Percentiles rank a stretch among this genome's conserved stretches.
phyloP scores from a whole-genome alignment of 2,113 vertebrate genomes.

The Microtus ochrogaster region DNA sequence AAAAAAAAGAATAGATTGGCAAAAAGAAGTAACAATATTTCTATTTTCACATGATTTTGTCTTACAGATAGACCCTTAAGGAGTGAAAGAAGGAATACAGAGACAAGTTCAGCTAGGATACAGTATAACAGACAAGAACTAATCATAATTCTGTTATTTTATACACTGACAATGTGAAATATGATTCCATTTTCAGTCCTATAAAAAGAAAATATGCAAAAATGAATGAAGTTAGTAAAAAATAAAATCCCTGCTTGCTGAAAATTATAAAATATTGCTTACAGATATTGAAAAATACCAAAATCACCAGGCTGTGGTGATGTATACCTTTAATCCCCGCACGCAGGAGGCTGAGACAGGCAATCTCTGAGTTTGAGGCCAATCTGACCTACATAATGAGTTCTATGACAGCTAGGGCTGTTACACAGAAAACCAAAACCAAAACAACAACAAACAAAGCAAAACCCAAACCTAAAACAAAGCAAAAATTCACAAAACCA shows the following conservation, averaged over 20 bases:
- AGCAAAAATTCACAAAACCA: background rate
- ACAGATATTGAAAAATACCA: background rate
- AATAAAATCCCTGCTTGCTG: background rate
- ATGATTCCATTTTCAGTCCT: no score
- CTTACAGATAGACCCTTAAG: background rate
- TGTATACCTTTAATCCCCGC: background rate
- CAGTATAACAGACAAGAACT: background rate
- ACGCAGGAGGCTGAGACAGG: background rate
- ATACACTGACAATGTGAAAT: background rate
- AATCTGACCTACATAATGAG: background rate
- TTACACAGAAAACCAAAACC: background rate
- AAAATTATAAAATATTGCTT: background rate
- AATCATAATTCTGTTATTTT: background rate
- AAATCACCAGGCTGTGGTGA: background rate
- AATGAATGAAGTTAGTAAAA: background rate
- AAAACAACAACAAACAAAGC: background rate
- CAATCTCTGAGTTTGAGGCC: background rate
- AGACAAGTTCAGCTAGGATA: background rate
- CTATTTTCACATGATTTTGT: background rate
- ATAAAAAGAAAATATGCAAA: background rate
- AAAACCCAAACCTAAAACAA: no score
- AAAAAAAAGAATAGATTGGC: background rate
- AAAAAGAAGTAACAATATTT: background rate
- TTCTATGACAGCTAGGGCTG: background rate
- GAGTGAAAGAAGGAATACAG: background rate